Evolutionary conservation across 2,888 invertebrate species (phyloP).

Genomic region (Limenitis camilla): DNA sequence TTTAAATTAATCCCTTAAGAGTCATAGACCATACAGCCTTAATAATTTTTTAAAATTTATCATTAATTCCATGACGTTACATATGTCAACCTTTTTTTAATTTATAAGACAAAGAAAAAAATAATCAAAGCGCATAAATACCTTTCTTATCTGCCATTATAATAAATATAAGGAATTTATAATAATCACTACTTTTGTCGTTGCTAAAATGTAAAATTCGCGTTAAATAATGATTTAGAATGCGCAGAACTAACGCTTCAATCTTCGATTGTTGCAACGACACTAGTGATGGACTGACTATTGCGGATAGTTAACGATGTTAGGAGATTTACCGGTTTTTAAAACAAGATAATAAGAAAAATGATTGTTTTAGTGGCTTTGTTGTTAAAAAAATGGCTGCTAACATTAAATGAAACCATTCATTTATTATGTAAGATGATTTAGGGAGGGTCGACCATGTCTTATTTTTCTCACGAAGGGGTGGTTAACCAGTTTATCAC

Average conservation of each 20-base stretch:
- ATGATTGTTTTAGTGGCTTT: no score
- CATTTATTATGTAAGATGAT: no score
- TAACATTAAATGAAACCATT: no score
- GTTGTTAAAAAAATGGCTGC: no score
- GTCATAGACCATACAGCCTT: no score
- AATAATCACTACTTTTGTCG: conserved; percentile 35
- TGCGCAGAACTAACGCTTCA: conserved; percentile 41
- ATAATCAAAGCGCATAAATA: conserved; percentile 58
- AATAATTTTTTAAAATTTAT: no score
- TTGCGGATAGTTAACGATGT: background rate
- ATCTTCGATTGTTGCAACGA: conserved; percentile 42
- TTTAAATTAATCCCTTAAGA: no score
- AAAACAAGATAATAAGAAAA: background rate
- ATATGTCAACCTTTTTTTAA: conserved; percentile 54
- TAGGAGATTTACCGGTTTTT: conserved; percentile 5
- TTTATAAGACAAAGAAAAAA: conserved; percentile 57
- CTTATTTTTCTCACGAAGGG: no score
- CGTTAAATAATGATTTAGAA: conserved; percentile 43
- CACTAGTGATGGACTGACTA: conserved; percentile 35
- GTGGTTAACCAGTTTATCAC: no score
- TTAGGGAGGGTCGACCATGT: no score
- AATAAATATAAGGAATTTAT: conserved; percentile 46
- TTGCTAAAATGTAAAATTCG: conserved; percentile 37
- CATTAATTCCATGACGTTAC: conserved; percentile 51
- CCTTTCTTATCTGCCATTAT: conserved; percentile 75